A percentile compares a stretch with the other conserved stretches of the same genome.
These are phyloP conservation scores for Eremophila alpestris DNA, from an alignment of 2,797 vertebrate species.

Conservation along the genomic window DNA sequence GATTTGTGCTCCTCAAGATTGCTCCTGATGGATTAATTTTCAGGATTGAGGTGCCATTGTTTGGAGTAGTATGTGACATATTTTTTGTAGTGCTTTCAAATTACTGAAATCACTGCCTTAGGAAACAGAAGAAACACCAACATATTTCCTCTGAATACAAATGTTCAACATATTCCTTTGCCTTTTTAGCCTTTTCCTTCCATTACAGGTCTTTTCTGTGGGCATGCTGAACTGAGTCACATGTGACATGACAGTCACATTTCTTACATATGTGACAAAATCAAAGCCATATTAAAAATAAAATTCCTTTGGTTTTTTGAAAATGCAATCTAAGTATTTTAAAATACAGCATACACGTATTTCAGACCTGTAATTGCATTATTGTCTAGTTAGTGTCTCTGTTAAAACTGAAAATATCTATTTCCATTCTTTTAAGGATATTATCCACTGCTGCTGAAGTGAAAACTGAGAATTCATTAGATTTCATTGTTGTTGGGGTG, in stretches of 20 bases:
- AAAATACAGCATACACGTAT: not conserved
- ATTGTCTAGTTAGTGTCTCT: slow-evolving; percentile 1
- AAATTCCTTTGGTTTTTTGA: not conserved
- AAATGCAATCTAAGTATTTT: slow-evolving; percentile 16
- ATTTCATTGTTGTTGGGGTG: not conserved
- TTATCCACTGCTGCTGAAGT: not conserved
- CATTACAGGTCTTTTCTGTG: not conserved
- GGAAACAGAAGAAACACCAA: not conserved
- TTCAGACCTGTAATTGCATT: not conserved
- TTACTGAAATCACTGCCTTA: not conserved
- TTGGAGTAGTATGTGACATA: not conserved
- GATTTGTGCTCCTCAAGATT: not conserved
- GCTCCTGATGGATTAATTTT: slow-evolving; percentile 29
- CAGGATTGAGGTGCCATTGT: not conserved
- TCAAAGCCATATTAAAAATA: not conserved
- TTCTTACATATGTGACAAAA: not conserved
- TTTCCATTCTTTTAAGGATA: not conserved
- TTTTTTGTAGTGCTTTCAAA: slow-evolving; percentile 41
- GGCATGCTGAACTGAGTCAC: not conserved
- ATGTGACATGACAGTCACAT: not conserved
- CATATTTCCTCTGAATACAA: not conserved
- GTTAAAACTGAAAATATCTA: not conserved
- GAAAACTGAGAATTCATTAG: not conserved
- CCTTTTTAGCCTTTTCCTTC: not conserved
- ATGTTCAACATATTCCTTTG: not conserved